These are phyloP conservation scores for Drosophila serrata DNA, from an alignment of 1,140 invertebrate genomes.

Conservation along the genomic window DNA sequence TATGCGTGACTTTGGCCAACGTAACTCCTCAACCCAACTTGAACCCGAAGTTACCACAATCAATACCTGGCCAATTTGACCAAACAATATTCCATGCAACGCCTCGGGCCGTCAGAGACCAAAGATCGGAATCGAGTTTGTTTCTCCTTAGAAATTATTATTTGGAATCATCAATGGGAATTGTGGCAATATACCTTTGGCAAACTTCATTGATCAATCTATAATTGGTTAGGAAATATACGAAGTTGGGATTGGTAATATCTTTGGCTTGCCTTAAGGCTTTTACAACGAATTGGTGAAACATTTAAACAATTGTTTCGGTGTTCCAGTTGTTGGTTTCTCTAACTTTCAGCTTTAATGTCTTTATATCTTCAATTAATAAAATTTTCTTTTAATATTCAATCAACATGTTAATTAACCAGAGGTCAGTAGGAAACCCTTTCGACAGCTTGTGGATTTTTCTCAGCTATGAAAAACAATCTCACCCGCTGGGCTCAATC, in stretches of 20 bases:
- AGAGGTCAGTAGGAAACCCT: conserved; percentile 33
- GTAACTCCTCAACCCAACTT: conserved; percentile 15
- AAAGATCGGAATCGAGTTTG: conserved; percentile 10
- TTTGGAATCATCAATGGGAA: conserved; percentile 22
- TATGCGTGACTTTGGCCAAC: conserved; percentile 66
- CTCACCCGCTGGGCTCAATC: conserved; percentile 50
- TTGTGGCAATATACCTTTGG: conserved; percentile 4
- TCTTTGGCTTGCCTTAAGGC: neutral
- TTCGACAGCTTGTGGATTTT: conserved; percentile 27
- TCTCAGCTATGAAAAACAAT: neutral
- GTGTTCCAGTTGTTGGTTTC: too few species aligned
- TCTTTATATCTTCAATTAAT: neutral
- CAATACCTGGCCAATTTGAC: conserved; percentile 51
- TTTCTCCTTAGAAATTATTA: conserved; percentile 16
- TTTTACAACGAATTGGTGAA: neutral
- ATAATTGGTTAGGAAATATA: conserved; percentile 3
- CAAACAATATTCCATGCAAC: conserved; percentile 30
- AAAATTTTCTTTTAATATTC: neutral
- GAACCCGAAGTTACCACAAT: conserved; percentile 29
- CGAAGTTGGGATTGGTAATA: neutral
- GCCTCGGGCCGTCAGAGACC: conserved; percentile 19
- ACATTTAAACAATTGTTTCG: neutral
- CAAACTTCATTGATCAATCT: conserved; percentile 7
- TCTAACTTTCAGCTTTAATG: too few species aligned
- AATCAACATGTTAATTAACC: conserved; percentile 35